Evolutionary conservation across 92 coral and sea anemone genomes (phyloP), one percentile per base, ranked within the genome.

Genomic region (Epizoanthus scotinus): DNA sequence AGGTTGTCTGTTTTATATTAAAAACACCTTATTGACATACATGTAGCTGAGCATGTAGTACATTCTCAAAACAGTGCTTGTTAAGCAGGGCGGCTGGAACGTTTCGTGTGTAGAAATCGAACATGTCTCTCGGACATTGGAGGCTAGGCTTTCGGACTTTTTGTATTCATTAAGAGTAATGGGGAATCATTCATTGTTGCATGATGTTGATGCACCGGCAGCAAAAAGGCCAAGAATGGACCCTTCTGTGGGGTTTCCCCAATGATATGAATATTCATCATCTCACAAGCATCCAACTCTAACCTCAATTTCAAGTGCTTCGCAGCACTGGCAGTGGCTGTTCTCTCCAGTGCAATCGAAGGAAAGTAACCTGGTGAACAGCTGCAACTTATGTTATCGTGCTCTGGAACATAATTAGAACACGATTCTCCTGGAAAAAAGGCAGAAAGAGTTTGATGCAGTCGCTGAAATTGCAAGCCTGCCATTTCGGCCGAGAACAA

Each of bases 391-490:
- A 68, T 68, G 73, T 20, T 68, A 52, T 3, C 57, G 29, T 31
- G 8, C 56, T 19, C 29, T 40, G 7, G 42, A 38, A 27, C 21
- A 68, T 38, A 68, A 68, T 14, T 68, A 68, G 0, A 15, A 68
- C 49, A 25, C 56, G 49, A 68, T 68, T 26, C 22, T 18, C 15
- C 24, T 66, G 9, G 56, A 68, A n/a, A 68, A 42, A 54, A 28
- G 73, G 56, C 42, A 25, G 18, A 69, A 69, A 7, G 55, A 69
- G 13, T 44, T 40, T 69, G 24, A 69, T 69, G 73, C 29, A 9
- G 20, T 68, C 55, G 56, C 56, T 21, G 73, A 42, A 18, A 68
- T 68, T 54, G 53, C 73, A 68, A 68, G 54, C 44, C 72, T 67
- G 53, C 72, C 54, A 52, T 67, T 17, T 52, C 40, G 54, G 13